A percentile compares a stretch with the other conserved stretches of the same genome.
phyloP scores from a whole-genome alignment of 2,888 invertebrate species.

The Thecocarcelia acutangulata region DNA sequence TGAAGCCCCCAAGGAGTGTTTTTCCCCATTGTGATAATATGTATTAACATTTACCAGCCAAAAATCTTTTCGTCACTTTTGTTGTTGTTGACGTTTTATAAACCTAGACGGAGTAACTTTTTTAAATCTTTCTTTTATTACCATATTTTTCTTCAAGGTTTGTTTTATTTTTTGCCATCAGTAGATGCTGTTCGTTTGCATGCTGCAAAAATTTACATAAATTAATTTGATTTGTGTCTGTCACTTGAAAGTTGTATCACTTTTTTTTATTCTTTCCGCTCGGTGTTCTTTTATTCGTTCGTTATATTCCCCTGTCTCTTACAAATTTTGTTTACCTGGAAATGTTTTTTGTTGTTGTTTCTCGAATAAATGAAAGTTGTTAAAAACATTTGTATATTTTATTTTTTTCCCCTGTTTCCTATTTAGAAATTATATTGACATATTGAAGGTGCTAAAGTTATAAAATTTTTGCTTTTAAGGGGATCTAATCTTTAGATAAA shows the following conservation, averaged over 20 bases:
- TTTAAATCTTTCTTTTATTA: slow-evolving; percentile 58
- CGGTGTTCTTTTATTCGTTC: neutral
- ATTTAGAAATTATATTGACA: slow-evolving; percentile 65
- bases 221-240: slow-evolving; percentile 70
- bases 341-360: slow-evolving; percentile 1
- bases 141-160: slow-evolving; percentile 42
- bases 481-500: slow-evolving; percentile 50
- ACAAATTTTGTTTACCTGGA: slow-evolving; percentile 12
- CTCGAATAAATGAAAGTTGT: slow-evolving; percentile 18
- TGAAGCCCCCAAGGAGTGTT: neutral
- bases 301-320: neutral
- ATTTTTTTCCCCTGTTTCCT: slow-evolving; percentile 26
- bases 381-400: slow-evolving; percentile 32
- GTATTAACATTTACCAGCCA: slow-evolving; percentile 21
- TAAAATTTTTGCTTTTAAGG: slow-evolving; percentile 57
- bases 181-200: slow-evolving; percentile 64
- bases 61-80: slow-evolving; percentile 40
- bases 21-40: slow-evolving; percentile 12
- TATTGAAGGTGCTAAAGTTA: slow-evolving; percentile 68
- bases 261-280: slow-evolving; percentile 40
- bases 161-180: slow-evolving; percentile 39
- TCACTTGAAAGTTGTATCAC: slow-evolving; percentile 67
- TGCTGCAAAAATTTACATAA: slow-evolving; percentile 67
- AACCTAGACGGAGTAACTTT: slow-evolving; percentile 55
- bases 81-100: slow-evolving; percentile 42